Evolutionary conservation across 2,113 vertebrate genomes (phyloP), one percentile per base, ranked within the genome.

Genomic region (Plectropomus leopardus): DNA sequence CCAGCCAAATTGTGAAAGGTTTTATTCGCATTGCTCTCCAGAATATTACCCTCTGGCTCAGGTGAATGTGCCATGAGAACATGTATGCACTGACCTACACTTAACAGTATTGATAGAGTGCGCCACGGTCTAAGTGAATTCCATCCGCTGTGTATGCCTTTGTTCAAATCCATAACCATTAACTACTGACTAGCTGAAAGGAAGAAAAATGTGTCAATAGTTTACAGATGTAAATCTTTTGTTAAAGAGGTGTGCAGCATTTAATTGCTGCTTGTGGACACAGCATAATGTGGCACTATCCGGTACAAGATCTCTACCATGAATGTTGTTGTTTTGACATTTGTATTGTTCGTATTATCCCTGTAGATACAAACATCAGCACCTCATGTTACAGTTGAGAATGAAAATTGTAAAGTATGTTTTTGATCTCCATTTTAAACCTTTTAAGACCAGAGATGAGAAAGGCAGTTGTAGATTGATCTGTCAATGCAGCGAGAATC

Each of bases 81-180:
- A 42, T 61, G 34, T 34, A 40, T 57, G 53, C 34, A n/a, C 51
- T 70, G 67, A 68, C n/a, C 48, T 14, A 53, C 8, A 24, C 30
- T 53, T 23, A 55, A 42, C 34, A 44, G 50, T 54, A 42, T 61
- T 61, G 58, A 59, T 34, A 34, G 8, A 32, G 57, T 34, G 34
- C 34, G 34, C 42, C 24, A 42, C 23, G 36, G 59, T 42, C 34
- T 24, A n/a, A 14, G 16, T 42, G 4, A 60, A 48, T 50, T 36
- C 21, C n/a, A 72, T 72, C 28, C 1, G 2, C 54, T 30, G n/a
- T 32, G 34, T 0, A 4, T 45, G 42, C 10, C 17, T 48, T 50
- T 34, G 10, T 50, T 66, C 26, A 23, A n/a, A 32, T 66, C 17
- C 45, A 48, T 66, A 32, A 45, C 4, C 61, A 45, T 64, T 19